Evolutionary conservation across 2,113 vertebrate species (phyloP).

Genomic region (Nothocercus nigrocapillus): DNA sequence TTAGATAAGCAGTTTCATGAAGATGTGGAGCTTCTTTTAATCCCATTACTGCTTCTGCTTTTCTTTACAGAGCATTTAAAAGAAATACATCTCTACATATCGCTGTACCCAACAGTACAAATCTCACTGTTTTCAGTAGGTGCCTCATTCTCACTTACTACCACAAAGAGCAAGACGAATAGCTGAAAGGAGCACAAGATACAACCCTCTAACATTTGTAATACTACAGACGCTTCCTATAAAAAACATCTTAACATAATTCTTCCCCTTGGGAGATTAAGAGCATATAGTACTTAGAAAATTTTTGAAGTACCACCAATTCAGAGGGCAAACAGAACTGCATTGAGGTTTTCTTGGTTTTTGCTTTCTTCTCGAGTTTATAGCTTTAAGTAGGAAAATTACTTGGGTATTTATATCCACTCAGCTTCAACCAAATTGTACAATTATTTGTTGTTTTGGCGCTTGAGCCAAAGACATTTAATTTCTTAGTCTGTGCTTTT

Average conservation of each 20-base stretch:
- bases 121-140: neutral
- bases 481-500: slow-evolving; percentile 6
- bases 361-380: neutral
- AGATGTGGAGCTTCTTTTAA: neutral
- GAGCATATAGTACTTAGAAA: neutral
- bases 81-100: too few relatives aligned
- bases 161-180: neutral
- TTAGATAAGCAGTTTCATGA: neutral
- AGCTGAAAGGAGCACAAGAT: neutral
- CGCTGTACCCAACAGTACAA: too few relatives aligned
- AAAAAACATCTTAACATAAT: too few relatives aligned
- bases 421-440: neutral
- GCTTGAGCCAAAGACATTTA: neutral
- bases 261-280: neutral
- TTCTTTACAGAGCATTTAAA: neutral
- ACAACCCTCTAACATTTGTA: neutral
- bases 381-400: neutral
- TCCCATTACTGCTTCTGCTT: neutral
- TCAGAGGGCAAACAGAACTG: neutral
- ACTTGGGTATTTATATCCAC: neutral
- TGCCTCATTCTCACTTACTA: neutral
- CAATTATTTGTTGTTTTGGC: neutral
- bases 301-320: neutral
- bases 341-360: neutral
- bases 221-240: neutral